phyloP scores from a whole-genome alignment of 2,888 invertebrate species.

The Dioctria rufipes region DNA sequence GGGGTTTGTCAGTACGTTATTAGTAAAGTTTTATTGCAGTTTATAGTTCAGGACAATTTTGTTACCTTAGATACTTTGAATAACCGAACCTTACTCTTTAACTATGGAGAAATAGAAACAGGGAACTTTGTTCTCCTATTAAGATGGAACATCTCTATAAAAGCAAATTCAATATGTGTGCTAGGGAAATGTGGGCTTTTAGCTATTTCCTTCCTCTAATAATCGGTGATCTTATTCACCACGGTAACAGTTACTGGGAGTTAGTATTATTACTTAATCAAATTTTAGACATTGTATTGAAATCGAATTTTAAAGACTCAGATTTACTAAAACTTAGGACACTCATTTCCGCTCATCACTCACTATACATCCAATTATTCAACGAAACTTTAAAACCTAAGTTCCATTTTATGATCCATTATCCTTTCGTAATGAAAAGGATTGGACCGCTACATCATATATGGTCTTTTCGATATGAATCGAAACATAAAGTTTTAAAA shows the following conservation, averaged over 20 bases:
- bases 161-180: constrained; percentile 55
- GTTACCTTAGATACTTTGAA: constrained; percentile 56
- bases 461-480: constrained; percentile 54
- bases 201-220: constrained; percentile 56
- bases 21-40: constrained; percentile 46
- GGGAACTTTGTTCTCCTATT: constrained; percentile 50
- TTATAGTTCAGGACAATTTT: constrained; percentile 52
- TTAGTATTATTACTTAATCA: background rate
- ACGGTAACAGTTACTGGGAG: constrained; percentile 53
- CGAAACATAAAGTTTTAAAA: constrained; percentile 54
- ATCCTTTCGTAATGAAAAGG: constrained; percentile 45
- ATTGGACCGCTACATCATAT: constrained; percentile 52
- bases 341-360: constrained; percentile 43
- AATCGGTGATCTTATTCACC: constrained; percentile 55
- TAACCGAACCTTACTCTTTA: constrained; percentile 54
- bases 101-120: constrained; percentile 58
- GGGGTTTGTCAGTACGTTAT: constrained; percentile 50
- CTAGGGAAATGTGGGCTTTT: constrained; percentile 59
- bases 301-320: background rate
- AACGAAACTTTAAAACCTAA: constrained; percentile 53
- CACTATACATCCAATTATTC: constrained; percentile 44
- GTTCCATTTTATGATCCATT: too few relatives aligned
- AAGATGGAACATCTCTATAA: constrained; percentile 28
- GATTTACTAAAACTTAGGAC: background rate
- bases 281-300: too few relatives aligned